Percentiles rank a stretch among this genome's conserved stretches.
phyloP scores from a whole-genome alignment of 2,797 vertebrate species.

The Eutrigla gurnardus region DNA sequence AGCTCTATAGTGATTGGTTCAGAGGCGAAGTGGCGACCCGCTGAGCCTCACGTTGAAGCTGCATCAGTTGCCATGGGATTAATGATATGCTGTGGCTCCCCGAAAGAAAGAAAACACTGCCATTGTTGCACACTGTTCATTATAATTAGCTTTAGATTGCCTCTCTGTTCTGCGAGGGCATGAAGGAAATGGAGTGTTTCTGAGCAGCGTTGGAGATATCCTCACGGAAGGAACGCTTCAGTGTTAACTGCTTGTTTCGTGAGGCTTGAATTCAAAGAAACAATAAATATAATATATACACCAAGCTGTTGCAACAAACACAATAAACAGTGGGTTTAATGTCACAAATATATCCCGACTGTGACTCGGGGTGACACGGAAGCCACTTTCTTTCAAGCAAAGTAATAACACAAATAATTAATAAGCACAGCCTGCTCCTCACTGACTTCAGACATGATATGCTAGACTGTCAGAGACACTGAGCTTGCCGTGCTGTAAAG shows the following conservation, averaged over 20 bases:
- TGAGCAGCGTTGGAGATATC: slow-evolving; percentile 38
- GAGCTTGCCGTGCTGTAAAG: slow-evolving; percentile 47
- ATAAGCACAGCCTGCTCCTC: slow-evolving; percentile 10
- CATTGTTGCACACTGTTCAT: slow-evolving; percentile 75
- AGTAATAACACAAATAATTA: slow-evolving; percentile 36
- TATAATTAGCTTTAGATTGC: slow-evolving; percentile 78
- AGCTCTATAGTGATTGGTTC: slow-evolving; percentile 28
- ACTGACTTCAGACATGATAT: slow-evolving; percentile 27
- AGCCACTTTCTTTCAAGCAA: slow-evolving; percentile 17
- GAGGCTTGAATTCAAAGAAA: slow-evolving; percentile 26
- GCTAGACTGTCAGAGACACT: slow-evolving; percentile 19
- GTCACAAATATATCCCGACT: neutral
- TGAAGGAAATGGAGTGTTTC: slow-evolving; percentile 42
- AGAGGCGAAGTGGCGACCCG: slow-evolving; percentile 29
- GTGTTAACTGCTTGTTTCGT: slow-evolving; percentile 42
- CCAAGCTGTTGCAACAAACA: slow-evolving; percentile 3
- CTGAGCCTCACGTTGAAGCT: slow-evolving; percentile 48
- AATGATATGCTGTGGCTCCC: slow-evolving; percentile 68
- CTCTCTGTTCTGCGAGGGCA: slow-evolving; percentile 62
- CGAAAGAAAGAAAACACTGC: slow-evolving; percentile 34
- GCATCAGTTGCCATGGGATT: slow-evolving; percentile 75
- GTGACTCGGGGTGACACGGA: slow-evolving; percentile 8
- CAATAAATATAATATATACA: slow-evolving; percentile 1
- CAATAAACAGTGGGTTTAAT: slow-evolving; percentile 22
- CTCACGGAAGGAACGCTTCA: slow-evolving; percentile 44